Conservation (phyloP, 2,888 invertebrate species). For the Esperia sulphurella region DNA sequence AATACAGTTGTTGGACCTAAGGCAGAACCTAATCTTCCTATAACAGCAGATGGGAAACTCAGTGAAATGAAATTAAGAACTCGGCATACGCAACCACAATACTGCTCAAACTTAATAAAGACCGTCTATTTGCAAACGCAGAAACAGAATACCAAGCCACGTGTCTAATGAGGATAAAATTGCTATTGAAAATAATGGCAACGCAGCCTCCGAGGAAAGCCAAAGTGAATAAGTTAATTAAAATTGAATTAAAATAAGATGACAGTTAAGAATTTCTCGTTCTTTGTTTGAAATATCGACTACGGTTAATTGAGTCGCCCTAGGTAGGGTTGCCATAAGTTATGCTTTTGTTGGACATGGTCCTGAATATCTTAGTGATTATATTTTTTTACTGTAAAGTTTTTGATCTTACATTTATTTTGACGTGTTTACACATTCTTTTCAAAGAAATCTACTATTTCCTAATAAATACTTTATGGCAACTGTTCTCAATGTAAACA, state of each 20-base stretch:
- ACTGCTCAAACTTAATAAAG: neutral
- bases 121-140: neutral
- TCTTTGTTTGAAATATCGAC: conserved; percentile 18
- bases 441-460: too few species aligned
- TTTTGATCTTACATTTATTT: neutral
- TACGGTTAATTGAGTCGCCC: conserved; percentile 16
- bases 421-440: neutral
- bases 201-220: conserved; percentile 13
- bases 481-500: too few species aligned
- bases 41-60: too few species aligned
- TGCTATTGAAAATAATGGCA: conserved; percentile 25
- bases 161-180: conserved; percentile 23
- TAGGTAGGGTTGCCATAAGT: conserved; percentile 3
- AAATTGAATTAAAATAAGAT: conserved; percentile 30
- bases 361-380: neutral
- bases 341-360: neutral
- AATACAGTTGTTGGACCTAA: too few species aligned
- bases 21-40: too few species aligned
- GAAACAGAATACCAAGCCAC: conserved; percentile 15
- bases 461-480: too few species aligned
- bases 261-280: conserved; percentile 19
- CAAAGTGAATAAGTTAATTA: conserved; percentile 33
- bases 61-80: too few species aligned
- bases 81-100: too few species aligned
- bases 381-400: too few species aligned